Evolutionary conservation across 1,140 invertebrate species (phyloP), one percentile per base, ranked within the genome.

Genomic region (Neodiprion pinetum): DNA sequence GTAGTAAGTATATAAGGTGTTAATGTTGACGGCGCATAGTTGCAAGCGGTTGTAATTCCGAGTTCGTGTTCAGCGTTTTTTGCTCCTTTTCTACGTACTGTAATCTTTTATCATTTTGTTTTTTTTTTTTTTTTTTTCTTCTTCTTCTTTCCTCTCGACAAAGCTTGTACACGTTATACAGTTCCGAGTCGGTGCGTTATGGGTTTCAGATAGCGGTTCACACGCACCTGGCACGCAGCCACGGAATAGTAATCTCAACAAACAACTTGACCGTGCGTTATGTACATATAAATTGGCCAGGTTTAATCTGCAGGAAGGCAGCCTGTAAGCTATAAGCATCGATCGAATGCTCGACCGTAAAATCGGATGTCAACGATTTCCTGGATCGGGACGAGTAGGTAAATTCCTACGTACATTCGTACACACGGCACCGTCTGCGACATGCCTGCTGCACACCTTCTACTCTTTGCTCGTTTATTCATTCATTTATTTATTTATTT

Each of bases 191-290:
- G 67, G 21, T 79, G 78, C 78, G 77, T 80, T 81, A 80, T 79
- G 81, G 80, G 77, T 81, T 78, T 75, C 76, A 78, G 78, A 82
- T 79, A 81, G 76, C 21, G 21, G 74, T 81, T 81, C 76, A 76
- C 79, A 78, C 77, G 78, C 76, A 71, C 74, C 75, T 71, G 76
- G 77, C 76, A 77, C 78, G 68, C 79, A 73, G 71, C 73, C 23
- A 48, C 40, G 74, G 65, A 73, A 75, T 40, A 40, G 28, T 40
- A 61, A 75, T 79, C 78, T 80, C 77, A 79, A 83, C 81, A 80
- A 83, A 81, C 78, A 80, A 79, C 79, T 81, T 79, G 14, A 72
- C 81, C 81, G 74, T 81, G 80, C 28, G 28, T 40, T 40, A 40
- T 61, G 14, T 12, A 12, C 53, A 61, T 61, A 61, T 61, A 61